Evolutionary conservation across 2,797 vertebrate species (phyloP).

Genomic region (Cetoscarus ocellatus): DNA sequence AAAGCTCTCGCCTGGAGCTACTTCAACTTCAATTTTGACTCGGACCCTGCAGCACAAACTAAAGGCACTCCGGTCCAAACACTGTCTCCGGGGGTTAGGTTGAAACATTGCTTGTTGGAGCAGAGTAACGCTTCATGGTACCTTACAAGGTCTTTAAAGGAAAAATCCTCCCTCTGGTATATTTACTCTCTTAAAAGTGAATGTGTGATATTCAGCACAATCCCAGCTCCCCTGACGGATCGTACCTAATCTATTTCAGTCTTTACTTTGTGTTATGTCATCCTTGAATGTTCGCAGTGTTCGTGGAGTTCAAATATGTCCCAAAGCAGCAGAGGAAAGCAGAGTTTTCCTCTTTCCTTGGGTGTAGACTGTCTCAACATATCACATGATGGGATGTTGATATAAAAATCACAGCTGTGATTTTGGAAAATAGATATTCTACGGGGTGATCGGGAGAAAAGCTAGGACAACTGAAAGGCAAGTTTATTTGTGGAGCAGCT

Average conservation of each 20-base stretch:
- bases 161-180: slow-evolving; percentile 45
- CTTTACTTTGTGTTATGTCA: slow-evolving; percentile 11
- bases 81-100: slow-evolving; percentile 54
- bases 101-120: slow-evolving; percentile 49
- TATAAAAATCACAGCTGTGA: no score
- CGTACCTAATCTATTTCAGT: slow-evolving; percentile 12
- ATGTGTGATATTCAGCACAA: slow-evolving; percentile 12
- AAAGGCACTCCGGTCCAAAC: slow-evolving; percentile 54
- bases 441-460: no score
- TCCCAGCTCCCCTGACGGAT: neutral
- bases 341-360: neutral
- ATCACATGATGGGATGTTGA: no score
- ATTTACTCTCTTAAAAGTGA: slow-evolving; percentile 37
- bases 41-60: slow-evolving; percentile 42
- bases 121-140: slow-evolving; percentile 31
- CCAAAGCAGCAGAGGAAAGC: neutral
- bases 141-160: slow-evolving; percentile 36
- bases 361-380: no score
- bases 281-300: neutral
- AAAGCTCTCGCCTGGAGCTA: slow-evolving; percentile 66
- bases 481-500: no score
- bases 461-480: no score
- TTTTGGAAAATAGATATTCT: no score
- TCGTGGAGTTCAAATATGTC: neutral
- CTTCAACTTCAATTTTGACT: slow-evolving; percentile 65